phyloP scores from a whole-genome alignment of 2,888 invertebrate genomes.

The Nesidiocoris tenuis region DNA sequence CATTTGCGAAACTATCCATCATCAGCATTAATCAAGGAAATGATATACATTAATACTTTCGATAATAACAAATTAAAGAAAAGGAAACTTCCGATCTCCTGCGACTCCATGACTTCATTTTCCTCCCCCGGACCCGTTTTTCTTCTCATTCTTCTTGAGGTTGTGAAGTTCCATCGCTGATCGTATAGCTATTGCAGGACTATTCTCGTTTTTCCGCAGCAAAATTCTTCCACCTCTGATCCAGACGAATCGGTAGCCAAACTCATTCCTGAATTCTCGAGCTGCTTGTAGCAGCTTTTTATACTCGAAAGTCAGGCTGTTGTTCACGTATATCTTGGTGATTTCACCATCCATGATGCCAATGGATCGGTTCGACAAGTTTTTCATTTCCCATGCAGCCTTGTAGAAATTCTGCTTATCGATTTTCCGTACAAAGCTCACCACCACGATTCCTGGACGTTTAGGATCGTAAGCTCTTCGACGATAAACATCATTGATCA shows the following conservation, averaged over 20 bases:
- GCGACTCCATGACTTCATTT: background rate
- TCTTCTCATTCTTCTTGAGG: background rate
- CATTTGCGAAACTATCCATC: background rate
- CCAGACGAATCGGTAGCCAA: background rate
- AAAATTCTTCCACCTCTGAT: background rate
- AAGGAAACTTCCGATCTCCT: background rate
- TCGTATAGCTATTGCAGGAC: background rate
- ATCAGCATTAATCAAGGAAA: background rate
- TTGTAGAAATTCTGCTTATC: background rate
- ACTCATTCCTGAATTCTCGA: background rate
- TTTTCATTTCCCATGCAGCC: background rate
- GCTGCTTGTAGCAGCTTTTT: background rate
- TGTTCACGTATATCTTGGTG: background rate
- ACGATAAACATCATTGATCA: background rate
- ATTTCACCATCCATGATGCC: background rate
- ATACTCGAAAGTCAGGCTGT: background rate
- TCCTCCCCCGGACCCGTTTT: background rate
- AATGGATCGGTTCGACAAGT: background rate
- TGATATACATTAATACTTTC: too few relatives aligned
- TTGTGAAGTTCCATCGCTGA: background rate
- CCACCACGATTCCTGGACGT: background rate
- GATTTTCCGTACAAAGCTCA: background rate
- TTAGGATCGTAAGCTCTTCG: background rate
- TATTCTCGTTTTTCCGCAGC: background rate
- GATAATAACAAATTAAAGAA: background rate